Evolutionary conservation across 2,797 vertebrate genomes (phyloP).

Genomic region (Hapalemur alaotrensis): DNA sequence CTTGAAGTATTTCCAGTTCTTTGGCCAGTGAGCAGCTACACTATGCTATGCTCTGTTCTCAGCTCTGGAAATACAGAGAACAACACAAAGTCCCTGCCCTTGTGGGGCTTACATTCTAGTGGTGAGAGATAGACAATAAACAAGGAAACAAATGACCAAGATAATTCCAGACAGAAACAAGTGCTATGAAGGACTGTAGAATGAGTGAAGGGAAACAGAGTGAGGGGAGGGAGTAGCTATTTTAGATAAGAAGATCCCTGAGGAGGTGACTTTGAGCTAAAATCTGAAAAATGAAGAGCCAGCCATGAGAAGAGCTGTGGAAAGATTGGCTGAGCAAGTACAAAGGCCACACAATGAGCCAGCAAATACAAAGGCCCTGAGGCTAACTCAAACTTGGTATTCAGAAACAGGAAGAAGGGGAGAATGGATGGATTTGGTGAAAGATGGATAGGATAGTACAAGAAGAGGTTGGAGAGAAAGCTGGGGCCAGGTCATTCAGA

Average conservation of each 20-base stretch:
- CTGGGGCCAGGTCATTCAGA: not conserved
- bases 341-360: no score
- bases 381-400: not conserved
- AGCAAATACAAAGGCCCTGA: no score
- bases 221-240: not conserved
- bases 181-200: not conserved
- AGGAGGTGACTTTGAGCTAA: not conserved
- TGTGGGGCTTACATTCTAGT: not conserved
- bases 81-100: not conserved
- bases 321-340: no score
- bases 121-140: not conserved
- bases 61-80: not conserved
- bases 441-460: not conserved
- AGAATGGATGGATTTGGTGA: not conserved
- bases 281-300: no score
- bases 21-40: not conserved
- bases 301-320: no score
- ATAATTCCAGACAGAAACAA: not conserved
- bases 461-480: not conserved
- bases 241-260: not conserved
- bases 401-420: not conserved
- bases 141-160: not conserved
- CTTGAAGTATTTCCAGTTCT: not conserved
- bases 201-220: not conserved
- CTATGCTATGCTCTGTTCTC: not conserved